These are phyloP conservation scores for Epistrophe grossulariae DNA, from an alignment of 2,888 invertebrate species.

Conservation along the genomic window DNA sequence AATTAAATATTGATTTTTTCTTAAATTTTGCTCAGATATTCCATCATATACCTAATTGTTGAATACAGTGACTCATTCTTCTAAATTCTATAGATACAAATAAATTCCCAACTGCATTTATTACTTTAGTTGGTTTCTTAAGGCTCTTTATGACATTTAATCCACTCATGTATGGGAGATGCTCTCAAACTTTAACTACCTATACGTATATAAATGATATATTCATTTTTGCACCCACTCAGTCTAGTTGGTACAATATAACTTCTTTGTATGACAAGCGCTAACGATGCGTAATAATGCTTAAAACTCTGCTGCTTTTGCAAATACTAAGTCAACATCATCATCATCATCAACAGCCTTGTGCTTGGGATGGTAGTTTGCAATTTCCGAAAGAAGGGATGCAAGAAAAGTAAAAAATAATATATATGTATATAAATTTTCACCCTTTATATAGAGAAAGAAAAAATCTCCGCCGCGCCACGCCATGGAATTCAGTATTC, in stretches of 20 bases:
- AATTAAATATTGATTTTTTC: no score
- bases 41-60: no score
- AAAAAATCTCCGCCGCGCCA: conserved; percentile 30
- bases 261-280: conserved; percentile 70
- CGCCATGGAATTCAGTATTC: conserved; percentile 20
- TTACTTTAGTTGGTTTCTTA: neutral
- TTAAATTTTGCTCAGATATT: no score
- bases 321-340: conserved; percentile 75
- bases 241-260: conserved; percentile 15
- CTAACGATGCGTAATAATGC: conserved; percentile 76
- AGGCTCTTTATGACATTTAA: neutral
- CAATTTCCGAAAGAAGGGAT: conserved; percentile 42
- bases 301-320: conserved; percentile 70
- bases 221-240: conserved; percentile 31
- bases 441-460: conserved; percentile 36
- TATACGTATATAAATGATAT: conserved; percentile 10
- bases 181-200: neutral
- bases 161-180: conserved; percentile 4
- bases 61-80: no score
- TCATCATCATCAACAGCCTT: conserved; percentile 49
- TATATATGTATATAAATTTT: conserved; percentile 30
- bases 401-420: conserved; percentile 52
- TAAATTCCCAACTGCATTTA: no score
- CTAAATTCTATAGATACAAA: no score
- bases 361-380: neutral